These are phyloP conservation scores for Epinotia nisella DNA, from an alignment of 2,888 invertebrate species.

Conservation along the genomic window DNA sequence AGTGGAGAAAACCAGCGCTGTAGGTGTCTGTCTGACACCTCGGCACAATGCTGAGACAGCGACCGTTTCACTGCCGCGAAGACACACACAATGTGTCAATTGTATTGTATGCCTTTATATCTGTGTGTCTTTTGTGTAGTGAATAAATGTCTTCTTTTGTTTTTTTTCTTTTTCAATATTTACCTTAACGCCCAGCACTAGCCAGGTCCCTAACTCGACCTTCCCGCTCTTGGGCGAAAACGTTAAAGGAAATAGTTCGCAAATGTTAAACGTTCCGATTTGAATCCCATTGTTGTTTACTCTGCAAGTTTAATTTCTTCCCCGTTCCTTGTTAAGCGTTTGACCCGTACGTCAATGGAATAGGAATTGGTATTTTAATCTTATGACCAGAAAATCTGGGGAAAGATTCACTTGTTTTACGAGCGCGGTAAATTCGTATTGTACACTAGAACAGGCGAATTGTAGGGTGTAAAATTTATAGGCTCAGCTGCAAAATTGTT, in stretches of 20 bases:
- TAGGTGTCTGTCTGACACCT: no score
- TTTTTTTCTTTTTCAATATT: no score
- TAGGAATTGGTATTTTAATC: constrained; percentile 21
- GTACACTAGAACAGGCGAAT: neutral
- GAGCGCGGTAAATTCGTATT: neutral
- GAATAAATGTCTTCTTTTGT: no score
- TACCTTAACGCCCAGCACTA: constrained; percentile 3
- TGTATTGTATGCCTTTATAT: no score
- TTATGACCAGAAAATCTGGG: constrained; percentile 1
- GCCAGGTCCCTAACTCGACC: constrained; percentile 1
- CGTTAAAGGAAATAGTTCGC: constrained; percentile 23
- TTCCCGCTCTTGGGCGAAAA: constrained; percentile 7
- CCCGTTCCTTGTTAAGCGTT: neutral
- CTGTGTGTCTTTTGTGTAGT: no score
- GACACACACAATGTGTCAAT: no score
- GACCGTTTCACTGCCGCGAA: no score
- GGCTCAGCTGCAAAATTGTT: neutral
- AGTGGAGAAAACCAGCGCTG: no score
- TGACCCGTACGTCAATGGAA: constrained; percentile 28
- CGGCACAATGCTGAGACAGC: no score
- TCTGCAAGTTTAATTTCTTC: constrained; percentile 31
- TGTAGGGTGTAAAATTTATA: no score
- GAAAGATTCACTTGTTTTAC: constrained; percentile 3
- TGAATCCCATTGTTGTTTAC: constrained; percentile 31
- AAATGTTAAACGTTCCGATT: constrained; percentile 18